A percentile compares a stretch with the other conserved stretches of the same genome.
Conservation (phyloP, 2,888 invertebrate species). For the Sycophila texana region DNA sequence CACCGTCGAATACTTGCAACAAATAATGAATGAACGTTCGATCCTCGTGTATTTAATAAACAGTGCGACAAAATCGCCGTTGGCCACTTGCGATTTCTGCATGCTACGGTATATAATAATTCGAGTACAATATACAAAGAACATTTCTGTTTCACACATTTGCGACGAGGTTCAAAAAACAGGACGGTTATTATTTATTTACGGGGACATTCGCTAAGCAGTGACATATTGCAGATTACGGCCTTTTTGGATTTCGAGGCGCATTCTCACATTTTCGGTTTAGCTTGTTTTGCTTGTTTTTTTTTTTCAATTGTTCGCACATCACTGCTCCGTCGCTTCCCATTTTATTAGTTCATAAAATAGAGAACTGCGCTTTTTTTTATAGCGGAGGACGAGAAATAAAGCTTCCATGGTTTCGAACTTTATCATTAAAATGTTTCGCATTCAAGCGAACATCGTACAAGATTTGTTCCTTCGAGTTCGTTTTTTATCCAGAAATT, state of each 20-base stretch:
- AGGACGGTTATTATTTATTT: conserved; percentile 46
- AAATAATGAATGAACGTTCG: conserved; percentile 41
- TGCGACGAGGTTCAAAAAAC: conserved; percentile 41
- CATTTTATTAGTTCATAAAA: conserved; percentile 19
- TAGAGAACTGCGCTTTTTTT: conserved; percentile 17
- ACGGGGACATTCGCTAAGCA: conserved; percentile 39
- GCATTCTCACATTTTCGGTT: not conserved
- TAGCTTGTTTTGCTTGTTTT: not conserved
- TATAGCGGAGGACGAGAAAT: conserved; percentile 25
- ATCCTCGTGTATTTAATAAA: conserved; percentile 3
- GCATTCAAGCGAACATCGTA: not conserved
- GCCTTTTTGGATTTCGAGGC: conserved; percentile 31
- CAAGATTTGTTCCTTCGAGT: not conserved
- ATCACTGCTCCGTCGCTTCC: conserved; percentile 27
- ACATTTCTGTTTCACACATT: conserved; percentile 24
- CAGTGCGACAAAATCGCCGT: conserved; percentile 19
- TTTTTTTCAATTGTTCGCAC: not conserved
- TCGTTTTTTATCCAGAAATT: no score
- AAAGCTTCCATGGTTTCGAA: conserved; percentile 11
- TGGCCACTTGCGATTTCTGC: conserved; percentile 32
- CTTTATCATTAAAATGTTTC: not conserved
- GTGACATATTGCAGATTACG: conserved; percentile 18
- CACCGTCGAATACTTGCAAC: conserved; percentile 36
- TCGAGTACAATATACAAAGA: conserved; percentile 35
- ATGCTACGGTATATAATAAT: conserved; percentile 20